Conservation (phyloP, 2,113 vertebrate genomes). For the Seriola dumerili region DNA sequence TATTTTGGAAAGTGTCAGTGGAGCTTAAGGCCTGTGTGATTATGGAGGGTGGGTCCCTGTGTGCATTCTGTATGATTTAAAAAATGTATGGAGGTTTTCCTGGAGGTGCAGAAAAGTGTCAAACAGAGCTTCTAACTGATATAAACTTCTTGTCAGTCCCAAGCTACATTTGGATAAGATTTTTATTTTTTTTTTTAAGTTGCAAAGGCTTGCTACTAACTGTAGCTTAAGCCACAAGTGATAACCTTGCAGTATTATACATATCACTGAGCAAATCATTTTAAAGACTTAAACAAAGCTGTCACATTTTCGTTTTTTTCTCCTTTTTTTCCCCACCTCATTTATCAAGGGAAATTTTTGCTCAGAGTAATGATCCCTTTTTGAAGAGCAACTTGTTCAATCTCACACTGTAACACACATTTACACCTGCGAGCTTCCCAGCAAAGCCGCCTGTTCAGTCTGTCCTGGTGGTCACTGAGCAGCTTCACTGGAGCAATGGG, state of each 20-base stretch:
- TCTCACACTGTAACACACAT: slow-evolving; percentile 2
- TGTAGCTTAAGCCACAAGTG: neutral
- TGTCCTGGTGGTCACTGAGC: neutral
- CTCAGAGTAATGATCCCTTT: neutral
- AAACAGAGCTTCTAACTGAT: neutral
- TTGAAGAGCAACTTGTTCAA: neutral
- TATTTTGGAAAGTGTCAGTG: neutral
- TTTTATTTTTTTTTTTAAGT: neutral
- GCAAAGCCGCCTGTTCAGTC: neutral
- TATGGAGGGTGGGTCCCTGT: neutral
- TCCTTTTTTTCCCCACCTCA: neutral
- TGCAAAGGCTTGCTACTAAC: neutral
- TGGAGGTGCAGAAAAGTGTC: neutral
- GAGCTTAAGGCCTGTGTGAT: neutral
- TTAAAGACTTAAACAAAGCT: neutral
- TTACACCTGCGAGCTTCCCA: slow-evolving; percentile 22
- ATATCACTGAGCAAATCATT: slow-evolving; percentile 13
- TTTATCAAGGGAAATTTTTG: slow-evolving; percentile 1
- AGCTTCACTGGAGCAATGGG: neutral
- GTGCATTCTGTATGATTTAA: neutral
- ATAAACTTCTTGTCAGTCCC: neutral
- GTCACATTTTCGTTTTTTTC: neutral
- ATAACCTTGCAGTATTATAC: neutral
- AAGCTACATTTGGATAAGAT: neutral
- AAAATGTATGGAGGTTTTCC: neutral